Evolutionary conservation across 2,797 vertebrate species (phyloP).

Genomic region (Mormyrus hasselquistii): DNA sequence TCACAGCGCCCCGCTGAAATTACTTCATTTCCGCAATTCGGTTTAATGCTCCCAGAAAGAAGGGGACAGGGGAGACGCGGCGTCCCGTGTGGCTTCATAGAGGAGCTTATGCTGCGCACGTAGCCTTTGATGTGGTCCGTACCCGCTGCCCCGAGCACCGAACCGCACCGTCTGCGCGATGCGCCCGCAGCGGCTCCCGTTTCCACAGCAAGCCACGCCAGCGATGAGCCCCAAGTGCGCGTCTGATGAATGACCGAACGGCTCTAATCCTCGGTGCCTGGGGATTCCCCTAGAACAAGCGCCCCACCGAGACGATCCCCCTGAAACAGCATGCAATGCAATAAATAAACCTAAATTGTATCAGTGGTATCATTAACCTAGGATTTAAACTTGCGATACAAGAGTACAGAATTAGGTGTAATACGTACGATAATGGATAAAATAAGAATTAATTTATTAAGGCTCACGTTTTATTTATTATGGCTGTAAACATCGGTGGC

Average conservation of each 20-base stretch:
- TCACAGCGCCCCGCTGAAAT: slow-evolving; percentile 24
- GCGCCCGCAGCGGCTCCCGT: neutral
- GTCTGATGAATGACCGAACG: slow-evolving; percentile 2
- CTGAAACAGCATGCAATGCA: neutral
- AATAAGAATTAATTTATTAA: neutral
- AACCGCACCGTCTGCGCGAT: neutral
- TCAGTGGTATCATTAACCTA: neutral
- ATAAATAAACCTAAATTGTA: neutral
- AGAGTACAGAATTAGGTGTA: neutral
- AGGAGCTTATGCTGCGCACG: neutral
- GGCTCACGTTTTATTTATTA: neutral
- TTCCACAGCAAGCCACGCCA: slow-evolving; percentile 5
- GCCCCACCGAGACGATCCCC: neutral
- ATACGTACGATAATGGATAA: neutral
- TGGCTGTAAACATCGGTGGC: neutral
- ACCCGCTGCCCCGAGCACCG: neutral
- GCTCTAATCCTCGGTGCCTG: neutral
- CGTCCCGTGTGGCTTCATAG: neutral
- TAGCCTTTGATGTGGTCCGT: neutral
- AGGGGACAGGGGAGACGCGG: neutral
- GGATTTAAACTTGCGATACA: neutral
- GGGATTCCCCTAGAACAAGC: neutral
- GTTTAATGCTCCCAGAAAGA: neutral
- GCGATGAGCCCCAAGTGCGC: neutral
- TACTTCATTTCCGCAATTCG: slow-evolving; percentile 16